A percentile compares a stretch with the other conserved stretches of the same genome.
Evolutionary conservation across 2,113 vertebrate species (phyloP).

Genomic region (Bungarus multicinctus): DNA sequence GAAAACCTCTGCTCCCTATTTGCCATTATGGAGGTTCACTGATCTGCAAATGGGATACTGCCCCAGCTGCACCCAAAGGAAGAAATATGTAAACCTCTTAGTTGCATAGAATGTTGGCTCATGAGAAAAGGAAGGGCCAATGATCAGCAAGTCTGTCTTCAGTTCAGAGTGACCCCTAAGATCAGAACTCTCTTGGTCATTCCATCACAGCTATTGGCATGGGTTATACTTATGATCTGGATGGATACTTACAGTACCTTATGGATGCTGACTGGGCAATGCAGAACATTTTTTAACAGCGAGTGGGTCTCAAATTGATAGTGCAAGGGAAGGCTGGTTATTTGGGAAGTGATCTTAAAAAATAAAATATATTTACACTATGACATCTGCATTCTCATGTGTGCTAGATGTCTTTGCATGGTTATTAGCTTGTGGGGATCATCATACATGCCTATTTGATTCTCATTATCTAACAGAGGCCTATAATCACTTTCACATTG

Average conservation of each 20-base stretch:
- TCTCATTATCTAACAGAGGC: neutral
- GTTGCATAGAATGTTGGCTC: neutral
- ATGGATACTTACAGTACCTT: neutral
- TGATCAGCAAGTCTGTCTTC: neutral
- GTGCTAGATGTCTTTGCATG: neutral
- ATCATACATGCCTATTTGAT: neutral
- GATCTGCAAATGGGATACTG: neutral
- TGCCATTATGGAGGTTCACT: neutral
- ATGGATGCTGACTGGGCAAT: neutral
- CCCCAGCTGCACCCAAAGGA: neutral
- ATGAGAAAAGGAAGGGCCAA: neutral
- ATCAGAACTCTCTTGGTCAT: neutral
- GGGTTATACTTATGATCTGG: neutral
- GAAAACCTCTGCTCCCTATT: neutral
- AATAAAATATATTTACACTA: neutral
- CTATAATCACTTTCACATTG: neutral
- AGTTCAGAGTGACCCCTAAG: neutral
- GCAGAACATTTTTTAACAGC: neutral
- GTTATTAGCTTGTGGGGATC: neutral
- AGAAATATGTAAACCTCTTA: neutral
- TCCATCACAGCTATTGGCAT: neutral
- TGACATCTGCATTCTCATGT: neutral
- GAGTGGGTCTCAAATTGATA: neutral
- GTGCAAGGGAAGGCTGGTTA: neutral
- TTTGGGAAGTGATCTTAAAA: neutral